Percentiles rank a stretch among this genome's conserved stretches.
phyloP scores from a whole-genome alignment of 2,113 vertebrate genomes.

The Tauraco erythrolophus region DNA sequence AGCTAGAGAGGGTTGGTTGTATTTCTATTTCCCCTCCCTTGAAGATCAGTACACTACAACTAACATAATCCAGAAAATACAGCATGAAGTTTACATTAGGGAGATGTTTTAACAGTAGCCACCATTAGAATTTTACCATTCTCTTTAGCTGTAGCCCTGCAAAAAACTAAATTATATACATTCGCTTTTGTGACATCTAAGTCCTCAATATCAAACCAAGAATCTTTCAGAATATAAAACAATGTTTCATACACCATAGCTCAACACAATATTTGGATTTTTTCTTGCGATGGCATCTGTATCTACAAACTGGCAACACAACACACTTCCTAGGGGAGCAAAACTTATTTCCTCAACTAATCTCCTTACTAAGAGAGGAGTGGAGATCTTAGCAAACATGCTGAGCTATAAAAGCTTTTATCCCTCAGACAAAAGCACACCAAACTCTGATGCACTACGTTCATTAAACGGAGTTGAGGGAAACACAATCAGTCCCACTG shows the following conservation, averaged over 20 bases:
- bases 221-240: neutral
- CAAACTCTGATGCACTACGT: neutral
- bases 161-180: neutral
- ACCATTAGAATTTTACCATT: neutral
- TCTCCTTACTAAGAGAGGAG: neutral
- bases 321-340: neutral
- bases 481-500: neutral
- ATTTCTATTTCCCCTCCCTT: neutral
- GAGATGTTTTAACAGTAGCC: neutral
- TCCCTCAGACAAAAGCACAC: neutral
- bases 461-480: neutral
- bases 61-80: neutral
- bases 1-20: neutral
- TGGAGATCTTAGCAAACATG: neutral
- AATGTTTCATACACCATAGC: neutral
- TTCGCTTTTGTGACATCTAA: neutral
- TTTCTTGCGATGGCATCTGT: neutral
- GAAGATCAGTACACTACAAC: neutral
- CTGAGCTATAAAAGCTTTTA: slow-evolving; percentile 7
- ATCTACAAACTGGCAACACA: neutral
- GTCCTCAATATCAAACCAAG: neutral
- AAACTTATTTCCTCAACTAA: slow-evolving; percentile 30
- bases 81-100: neutral
- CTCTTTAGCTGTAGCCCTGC: neutral
- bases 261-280: neutral